phyloP scores from a whole-genome alignment of 2,888 invertebrate genomes.

The Smittia sp. region DNA sequence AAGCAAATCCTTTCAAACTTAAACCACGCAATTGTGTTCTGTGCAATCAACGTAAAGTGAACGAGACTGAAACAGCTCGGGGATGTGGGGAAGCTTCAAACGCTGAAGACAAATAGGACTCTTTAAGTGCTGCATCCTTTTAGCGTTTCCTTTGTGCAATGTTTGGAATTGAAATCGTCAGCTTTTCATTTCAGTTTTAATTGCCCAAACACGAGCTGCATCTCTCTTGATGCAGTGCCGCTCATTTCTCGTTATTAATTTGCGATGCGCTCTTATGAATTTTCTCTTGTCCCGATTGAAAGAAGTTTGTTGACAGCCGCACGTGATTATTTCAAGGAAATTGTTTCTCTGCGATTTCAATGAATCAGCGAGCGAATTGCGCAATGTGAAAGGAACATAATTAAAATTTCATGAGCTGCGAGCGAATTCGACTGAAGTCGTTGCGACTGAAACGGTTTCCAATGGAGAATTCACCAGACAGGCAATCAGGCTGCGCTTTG shows the following conservation, averaged over 20 bases:
- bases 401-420: neutral
- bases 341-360: neutral
- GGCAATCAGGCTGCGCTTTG: constrained; percentile 20
- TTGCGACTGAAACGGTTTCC: constrained; percentile 24
- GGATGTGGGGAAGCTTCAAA: neutral
- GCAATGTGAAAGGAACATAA: neutral
- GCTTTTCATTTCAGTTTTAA: neutral
- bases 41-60: neutral
- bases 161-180: neutral
- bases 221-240: neutral
- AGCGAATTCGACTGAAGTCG: neutral
- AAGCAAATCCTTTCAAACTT: neutral
- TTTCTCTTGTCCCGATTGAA: neutral
- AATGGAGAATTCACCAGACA: constrained; percentile 22
- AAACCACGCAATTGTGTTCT: neutral
- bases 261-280: neutral
- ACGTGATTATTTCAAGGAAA: neutral
- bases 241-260: constrained; percentile 1
- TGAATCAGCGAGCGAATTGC: constrained; percentile 5
- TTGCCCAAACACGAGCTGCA: neutral
- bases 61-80: neutral
- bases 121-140: neutral
- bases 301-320: neutral
- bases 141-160: neutral
- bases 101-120: neutral